A percentile compares a stretch with the other conserved stretches of the same genome.
These are phyloP conservation scores for Gambusia holbrooki DNA, from an alignment of 2,113 vertebrate species.

Conservation along the genomic window DNA sequence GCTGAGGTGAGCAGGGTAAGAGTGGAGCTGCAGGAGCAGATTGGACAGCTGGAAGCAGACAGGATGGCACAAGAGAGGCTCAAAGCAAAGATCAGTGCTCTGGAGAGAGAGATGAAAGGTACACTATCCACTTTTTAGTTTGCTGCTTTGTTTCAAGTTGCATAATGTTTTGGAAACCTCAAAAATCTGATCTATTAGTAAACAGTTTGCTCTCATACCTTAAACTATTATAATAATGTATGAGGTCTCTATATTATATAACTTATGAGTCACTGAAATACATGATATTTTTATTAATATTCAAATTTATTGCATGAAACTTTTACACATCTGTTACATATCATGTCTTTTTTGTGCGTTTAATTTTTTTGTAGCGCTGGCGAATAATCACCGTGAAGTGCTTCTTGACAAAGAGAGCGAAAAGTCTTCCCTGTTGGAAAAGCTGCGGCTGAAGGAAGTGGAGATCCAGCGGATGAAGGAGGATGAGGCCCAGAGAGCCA, in stretches of 20 bases:
- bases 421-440: slow-evolving; percentile 87
- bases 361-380: slow-evolving; percentile 75
- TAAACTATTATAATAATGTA: too few relatives aligned
- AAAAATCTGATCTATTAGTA: too few relatives aligned
- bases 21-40: slow-evolving; percentile 91
- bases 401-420: slow-evolving; percentile 93
- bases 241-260: too few relatives aligned
- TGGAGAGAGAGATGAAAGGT: slow-evolving; percentile 95
- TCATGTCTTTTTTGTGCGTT: not conserved
- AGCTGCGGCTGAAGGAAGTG: slow-evolving; percentile 85
- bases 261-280: too few relatives aligned
- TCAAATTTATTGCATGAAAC: too few relatives aligned
- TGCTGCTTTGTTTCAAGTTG: not conserved
- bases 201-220: too few relatives aligned
- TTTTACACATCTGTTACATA: not conserved
- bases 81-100: slow-evolving; percentile 86
- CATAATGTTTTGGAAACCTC: too few relatives aligned
- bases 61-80: slow-evolving; percentile 82
- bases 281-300: too few relatives aligned
- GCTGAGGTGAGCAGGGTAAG: slow-evolving; percentile 85
- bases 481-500: slow-evolving; percentile 91
- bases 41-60: slow-evolving; percentile 89
- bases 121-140: not conserved
- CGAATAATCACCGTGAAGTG: slow-evolving; percentile 86
- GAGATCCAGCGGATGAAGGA: slow-evolving; percentile 90